Evolutionary conservation across 2,888 invertebrate species (phyloP), one percentile per base, ranked within the genome.

Genomic region (Adelognathus sp.): DNA sequence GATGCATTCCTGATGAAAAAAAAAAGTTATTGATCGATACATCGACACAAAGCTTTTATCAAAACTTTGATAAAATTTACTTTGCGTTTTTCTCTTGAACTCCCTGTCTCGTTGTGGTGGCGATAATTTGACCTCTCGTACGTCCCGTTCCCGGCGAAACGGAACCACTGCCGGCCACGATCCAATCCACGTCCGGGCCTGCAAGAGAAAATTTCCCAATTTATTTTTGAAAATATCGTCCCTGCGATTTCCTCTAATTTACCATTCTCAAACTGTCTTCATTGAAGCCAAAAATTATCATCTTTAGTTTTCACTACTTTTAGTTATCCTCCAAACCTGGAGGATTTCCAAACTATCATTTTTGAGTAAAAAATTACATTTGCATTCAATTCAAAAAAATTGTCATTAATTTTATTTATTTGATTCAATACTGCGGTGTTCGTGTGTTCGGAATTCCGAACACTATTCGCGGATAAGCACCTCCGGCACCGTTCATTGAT

Each of bases 111-210:
- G 83, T 78, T 3, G 86, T 81, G 44, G 85, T 85, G 0, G 88
- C 84, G 66, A 90, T 89, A 54, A 90, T 84, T 80, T 90, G 89
- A 4, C 89, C 87, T 74, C 87, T 86, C 16, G 86, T 86, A 11
- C 90, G 87, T 21, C 89, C 89, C 7, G 94, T 93, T 52, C 93
- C 93, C 0, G 94, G 93, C 1, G 94, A 94, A 24, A 94, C 92
- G 0, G 94, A 93, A 5, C 93, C 94, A 82, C 93, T 93, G 44
- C 94, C 95, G 36, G 94, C 93, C 73, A 95, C 92, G 67, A 97
- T 94, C 96, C 96, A 97, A 70, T 96, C 96, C 36, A 96, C 93
- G 89, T 97, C 97, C 6, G 95, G 94, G 52, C 95, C 95, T 89
- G 78, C 33, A 79, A 80, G 6, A n/a, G 24, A 29, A 36, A 11